Evolutionary conservation across 2,888 invertebrate species (phyloP).

Genomic region (Leptinotarsa haldemani): DNA sequence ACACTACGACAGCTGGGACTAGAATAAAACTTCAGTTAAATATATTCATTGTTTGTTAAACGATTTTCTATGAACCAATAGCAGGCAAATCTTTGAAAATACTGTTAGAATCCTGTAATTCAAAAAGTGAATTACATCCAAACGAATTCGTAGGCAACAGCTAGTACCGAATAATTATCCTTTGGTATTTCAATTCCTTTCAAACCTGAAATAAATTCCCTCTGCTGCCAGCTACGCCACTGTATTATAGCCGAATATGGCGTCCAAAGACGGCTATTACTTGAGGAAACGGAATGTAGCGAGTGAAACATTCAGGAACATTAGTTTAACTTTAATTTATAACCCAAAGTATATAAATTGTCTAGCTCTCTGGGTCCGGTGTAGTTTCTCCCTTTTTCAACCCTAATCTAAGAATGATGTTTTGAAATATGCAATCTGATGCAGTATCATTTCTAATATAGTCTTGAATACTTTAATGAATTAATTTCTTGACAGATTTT

Average conservation of each 20-base stretch:
- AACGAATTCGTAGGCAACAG: too few species aligned
- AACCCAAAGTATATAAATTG: constrained; percentile 47
- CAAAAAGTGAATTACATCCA: too few species aligned
- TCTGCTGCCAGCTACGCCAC: constrained; percentile 22
- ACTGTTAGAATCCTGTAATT: too few species aligned
- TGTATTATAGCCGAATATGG: constrained; percentile 43
- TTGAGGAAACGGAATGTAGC: constrained; percentile 48
- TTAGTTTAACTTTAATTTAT: constrained; percentile 49
- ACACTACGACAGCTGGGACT: too few species aligned
- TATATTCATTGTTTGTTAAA: too few species aligned
- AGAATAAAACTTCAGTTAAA: too few species aligned
- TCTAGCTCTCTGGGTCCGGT: constrained; percentile 39
- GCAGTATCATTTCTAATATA: constrained; percentile 20
- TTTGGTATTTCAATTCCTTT: not conserved
- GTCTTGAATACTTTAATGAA: constrained; percentile 6
- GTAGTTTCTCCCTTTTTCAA: constrained; percentile 42
- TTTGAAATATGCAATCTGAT: constrained; percentile 32
- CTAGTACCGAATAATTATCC: too few species aligned
- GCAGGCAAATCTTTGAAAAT: too few species aligned
- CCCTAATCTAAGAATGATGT: constrained; percentile 44
- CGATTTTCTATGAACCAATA: too few species aligned
- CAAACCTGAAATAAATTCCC: constrained; percentile 8
- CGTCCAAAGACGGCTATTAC: constrained; percentile 46
- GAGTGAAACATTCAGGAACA: constrained; percentile 47
- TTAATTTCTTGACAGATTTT: constrained; percentile 11